phyloP scores from a whole-genome alignment of 1,140 invertebrate genomes.

The Lordiphosa collinella region DNA sequence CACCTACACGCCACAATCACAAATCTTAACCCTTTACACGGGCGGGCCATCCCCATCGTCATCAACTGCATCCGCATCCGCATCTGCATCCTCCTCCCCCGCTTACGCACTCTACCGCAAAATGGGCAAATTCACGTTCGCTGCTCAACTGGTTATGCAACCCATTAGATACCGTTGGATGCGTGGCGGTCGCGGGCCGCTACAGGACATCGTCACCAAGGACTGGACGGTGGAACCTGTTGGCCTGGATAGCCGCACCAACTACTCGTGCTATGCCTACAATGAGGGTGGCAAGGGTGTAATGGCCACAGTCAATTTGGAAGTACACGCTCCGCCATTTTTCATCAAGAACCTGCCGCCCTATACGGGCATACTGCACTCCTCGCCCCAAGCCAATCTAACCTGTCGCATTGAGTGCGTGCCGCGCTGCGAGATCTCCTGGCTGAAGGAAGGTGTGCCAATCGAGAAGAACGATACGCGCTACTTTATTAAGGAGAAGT shows the following conservation, averaged over 20 bases:
- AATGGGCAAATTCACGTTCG: conserved; percentile 72
- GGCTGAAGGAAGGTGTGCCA: conserved; percentile 87
- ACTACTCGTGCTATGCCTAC: conserved; percentile 91
- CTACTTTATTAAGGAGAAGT: conserved; percentile 85
- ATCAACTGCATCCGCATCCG: conserved; percentile 24
- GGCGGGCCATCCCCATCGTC: conserved; percentile 14
- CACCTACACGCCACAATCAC: conserved; percentile 70
- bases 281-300: conserved; percentile 90
- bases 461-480: conserved; percentile 84
- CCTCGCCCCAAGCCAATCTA: conserved; percentile 85
- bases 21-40: conserved; percentile 72
- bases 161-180: conserved; percentile 87
- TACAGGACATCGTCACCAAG: conserved; percentile 86
- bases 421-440: conserved; percentile 90
- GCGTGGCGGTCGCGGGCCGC: conserved; percentile 84
- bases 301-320: conserved; percentile 85
- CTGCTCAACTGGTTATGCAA: conserved; percentile 64
- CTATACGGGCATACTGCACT: conserved; percentile 88
- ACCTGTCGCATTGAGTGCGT: conserved; percentile 94
- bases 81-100: conserved; percentile 30
- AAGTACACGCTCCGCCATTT: conserved; percentile 91
- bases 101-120: conserved; percentile 58
- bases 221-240: conserved; percentile 90
- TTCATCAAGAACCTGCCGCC: conserved; percentile 91
- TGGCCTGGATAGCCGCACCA: conserved; percentile 89